Conservation (phyloP, 2,888 invertebrate species). For the Acanthopleura granulata region DNA sequence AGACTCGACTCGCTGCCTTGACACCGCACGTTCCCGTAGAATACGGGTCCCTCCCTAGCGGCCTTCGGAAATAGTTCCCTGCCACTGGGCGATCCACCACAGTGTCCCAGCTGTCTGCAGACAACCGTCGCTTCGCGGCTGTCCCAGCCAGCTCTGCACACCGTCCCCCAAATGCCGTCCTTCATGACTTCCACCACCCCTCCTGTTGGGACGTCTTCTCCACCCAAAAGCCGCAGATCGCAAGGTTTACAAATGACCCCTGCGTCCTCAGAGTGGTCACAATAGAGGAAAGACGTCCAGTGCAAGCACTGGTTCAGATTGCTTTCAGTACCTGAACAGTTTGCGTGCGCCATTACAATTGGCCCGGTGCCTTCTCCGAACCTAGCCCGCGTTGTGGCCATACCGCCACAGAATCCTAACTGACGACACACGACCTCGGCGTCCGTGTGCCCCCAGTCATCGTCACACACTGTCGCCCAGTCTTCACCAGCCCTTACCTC, state of each 20-base stretch:
- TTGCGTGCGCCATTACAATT: not conserved
- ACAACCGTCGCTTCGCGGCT: not conserved
- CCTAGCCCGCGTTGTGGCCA: not conserved
- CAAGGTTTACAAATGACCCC: not conserved
- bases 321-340: not conserved
- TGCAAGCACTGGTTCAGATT: not conserved
- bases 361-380: not conserved
- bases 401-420: not conserved
- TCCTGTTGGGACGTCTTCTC: not conserved
- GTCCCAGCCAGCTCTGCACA: not conserved
- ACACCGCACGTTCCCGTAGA: not conserved
- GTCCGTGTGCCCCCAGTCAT: not conserved
- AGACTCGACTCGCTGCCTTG: not conserved
- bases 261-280: slow-evolving; percentile 4
- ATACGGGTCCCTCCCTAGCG: not conserved
- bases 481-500: not conserved
- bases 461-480: slow-evolving; percentile 3
- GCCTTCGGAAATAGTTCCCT: not conserved
- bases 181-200: not conserved
- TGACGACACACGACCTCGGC: slow-evolving; percentile 12
- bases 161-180: not conserved
- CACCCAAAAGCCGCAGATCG: not conserved
- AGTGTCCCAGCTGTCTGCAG: not conserved
- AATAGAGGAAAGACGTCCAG: not conserved
- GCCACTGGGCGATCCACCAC: not conserved